Percentiles rank a stretch among this genome's conserved stretches.
These are phyloP conservation scores for Andrena bicolor DNA, from an alignment of 2,888 invertebrate species.

Conservation along the genomic window DNA sequence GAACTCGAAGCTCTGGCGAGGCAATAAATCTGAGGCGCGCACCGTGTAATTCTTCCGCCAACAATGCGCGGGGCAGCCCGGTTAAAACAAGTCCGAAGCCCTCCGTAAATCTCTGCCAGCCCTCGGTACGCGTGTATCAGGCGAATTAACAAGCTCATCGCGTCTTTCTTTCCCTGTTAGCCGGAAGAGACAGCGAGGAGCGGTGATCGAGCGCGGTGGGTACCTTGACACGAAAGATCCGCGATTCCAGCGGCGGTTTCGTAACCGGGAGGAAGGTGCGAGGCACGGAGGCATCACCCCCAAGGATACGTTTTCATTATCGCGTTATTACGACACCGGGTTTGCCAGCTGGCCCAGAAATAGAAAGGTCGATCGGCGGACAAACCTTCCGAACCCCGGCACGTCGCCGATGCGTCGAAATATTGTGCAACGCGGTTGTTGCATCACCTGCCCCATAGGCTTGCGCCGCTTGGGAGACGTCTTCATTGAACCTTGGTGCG, in stretches of 20 bases:
- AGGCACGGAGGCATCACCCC: not conserved
- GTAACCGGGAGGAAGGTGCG: slow-evolving; percentile 5
- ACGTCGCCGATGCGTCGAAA: not conserved
- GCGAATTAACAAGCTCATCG: slow-evolving; percentile 2
- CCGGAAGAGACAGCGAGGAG: slow-evolving; percentile 21
- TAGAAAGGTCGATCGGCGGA: slow-evolving; percentile 22
- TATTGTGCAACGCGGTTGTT: slow-evolving; percentile 12
- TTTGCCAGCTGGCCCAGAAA: slow-evolving; percentile 4
- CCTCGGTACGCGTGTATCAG: not conserved
- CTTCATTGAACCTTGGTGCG: too few relatives aligned
- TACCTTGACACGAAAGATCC: slow-evolving; percentile 23
- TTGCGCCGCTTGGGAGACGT: not conserved
- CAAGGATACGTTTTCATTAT: slow-evolving; percentile 38
- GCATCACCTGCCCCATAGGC: not conserved
- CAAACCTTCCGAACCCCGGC: not conserved
- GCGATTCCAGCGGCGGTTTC: slow-evolving; percentile 14
- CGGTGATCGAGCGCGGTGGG: not conserved
- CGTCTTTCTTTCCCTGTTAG: slow-evolving; percentile 4
- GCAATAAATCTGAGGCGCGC: not conserved
- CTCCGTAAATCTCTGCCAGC: slow-evolving; percentile 8
- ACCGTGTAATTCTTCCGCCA: not conserved
- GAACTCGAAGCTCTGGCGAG: not conserved
- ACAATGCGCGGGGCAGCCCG: not conserved
- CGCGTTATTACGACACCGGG: not conserved
- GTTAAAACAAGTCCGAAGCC: not conserved